phyloP scores from a whole-genome alignment of 2,888 invertebrate genomes.

The Bombylius major region DNA sequence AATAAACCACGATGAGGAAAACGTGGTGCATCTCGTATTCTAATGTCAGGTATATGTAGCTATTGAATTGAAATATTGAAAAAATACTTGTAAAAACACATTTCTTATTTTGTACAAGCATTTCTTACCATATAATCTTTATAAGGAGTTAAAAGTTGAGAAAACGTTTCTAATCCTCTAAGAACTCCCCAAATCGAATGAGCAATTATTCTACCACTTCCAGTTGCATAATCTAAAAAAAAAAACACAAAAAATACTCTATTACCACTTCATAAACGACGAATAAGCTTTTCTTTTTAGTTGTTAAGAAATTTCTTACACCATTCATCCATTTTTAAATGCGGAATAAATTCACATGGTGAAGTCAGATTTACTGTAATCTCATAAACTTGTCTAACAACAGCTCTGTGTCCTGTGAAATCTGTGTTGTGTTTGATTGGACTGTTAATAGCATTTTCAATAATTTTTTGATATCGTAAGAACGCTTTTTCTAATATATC shows the following conservation, averaged over 20 bases:
- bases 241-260: not conserved
- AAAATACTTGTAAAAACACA: not conserved
- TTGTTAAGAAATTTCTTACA: slow-evolving; percentile 42
- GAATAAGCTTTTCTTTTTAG: too few relatives aligned
- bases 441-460: slow-evolving; percentile 15
- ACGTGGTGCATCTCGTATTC: slow-evolving; percentile 62
- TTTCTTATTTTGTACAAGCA: slow-evolving; percentile 12
- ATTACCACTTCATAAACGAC: not conserved
- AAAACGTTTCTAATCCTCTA: slow-evolving; percentile 75
- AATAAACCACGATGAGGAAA: slow-evolving; percentile 73
- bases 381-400: slow-evolving; percentile 22
- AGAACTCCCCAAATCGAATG: slow-evolving; percentile 69
- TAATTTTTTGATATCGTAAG: slow-evolving; percentile 40
- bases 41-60: slow-evolving; percentile 53
- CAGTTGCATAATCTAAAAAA: slow-evolving; percentile 20
- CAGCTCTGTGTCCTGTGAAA: not conserved
- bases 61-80: slow-evolving; percentile 32
- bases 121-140: slow-evolving; percentile 24
- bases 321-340: slow-evolving; percentile 59
- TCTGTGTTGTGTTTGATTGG: slow-evolving; percentile 1
- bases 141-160: slow-evolving; percentile 50
- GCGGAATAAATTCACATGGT: slow-evolving; percentile 53
- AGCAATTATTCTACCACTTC: slow-evolving; percentile 20
- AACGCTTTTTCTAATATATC: slow-evolving; percentile 44
- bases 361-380: slow-evolving; percentile 44